Base-by-base conservation (phyloP, 2,888 invertebrate genomes). In the Lochmaea crataegi region DNA sequence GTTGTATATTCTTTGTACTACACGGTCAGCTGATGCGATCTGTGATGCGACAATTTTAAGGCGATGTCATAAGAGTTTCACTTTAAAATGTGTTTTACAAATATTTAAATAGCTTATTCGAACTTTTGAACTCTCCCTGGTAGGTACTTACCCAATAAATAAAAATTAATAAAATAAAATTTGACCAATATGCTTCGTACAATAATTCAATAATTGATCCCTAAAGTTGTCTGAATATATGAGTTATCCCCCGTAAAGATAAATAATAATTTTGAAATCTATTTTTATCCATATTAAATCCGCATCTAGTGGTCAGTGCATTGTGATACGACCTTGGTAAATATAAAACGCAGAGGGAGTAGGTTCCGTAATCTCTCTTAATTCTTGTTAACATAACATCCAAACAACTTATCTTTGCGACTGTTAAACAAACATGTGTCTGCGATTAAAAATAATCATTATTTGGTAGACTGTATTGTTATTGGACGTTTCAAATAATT, bases 401-500 rank as follows among this genome's bases (percentile, higher is more conserved):
- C 32, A 56, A 66, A 66, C 56, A 66, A 66, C 53, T 56, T 56
- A 66, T 45, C 63, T 18, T 18, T 53, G 22, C 26, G 26, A 60
- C 18, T 57, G 16, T 18, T 53, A 18, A 18, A 53, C 26, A 14
- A n/a, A 63, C 14, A 18, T 64, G 42, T 65, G 9, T 22, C 11
- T 65, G 14, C 26, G 16, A 45, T 48, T 42, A 12, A 57, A 45
- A 42, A 60, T 71, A 45, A 38, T 53, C 16, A 16, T 53, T 10
- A 16, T 16, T n/a, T 53, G 53, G 16, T 18, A n/a, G 56, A 18
- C 53, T 18, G 10, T 7, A 53, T 18, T 18, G 51, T 51, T 53
- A 18, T 53, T 53, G 18, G 18, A 53, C 2, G 7, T 53, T 53
- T 53, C 2, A 18, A 53, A 53, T 53, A 10, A 10, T 18, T 18